phyloP scores from a whole-genome alignment of 2,888 invertebrate genomes.

The Epirrita christyi region DNA sequence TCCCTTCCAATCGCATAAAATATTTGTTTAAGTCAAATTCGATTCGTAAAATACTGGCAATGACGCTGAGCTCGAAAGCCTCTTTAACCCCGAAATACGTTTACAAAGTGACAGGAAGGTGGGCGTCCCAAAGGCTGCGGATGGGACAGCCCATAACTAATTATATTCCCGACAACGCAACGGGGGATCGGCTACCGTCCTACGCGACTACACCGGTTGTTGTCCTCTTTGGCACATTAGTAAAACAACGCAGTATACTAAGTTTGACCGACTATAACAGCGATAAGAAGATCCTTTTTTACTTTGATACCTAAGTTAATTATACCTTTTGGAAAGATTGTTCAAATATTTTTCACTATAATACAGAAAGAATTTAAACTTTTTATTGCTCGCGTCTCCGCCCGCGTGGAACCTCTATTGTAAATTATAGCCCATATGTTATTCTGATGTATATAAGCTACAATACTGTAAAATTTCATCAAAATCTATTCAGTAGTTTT shows the following conservation, averaged over 20 bases:
- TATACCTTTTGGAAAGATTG: no score
- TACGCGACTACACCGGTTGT: conserved; percentile 36
- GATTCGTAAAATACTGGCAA: conserved; percentile 18
- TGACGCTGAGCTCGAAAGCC: conserved; percentile 17
- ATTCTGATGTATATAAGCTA: no score
- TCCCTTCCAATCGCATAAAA: conserved; percentile 20
- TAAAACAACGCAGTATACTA: not conserved
- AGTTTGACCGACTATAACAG: no score
- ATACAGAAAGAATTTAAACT: no score
- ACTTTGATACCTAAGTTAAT: no score
- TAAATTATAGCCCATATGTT: no score
- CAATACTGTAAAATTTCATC: no score
- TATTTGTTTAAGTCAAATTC: conserved; percentile 25
- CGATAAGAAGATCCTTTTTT: not conserved
- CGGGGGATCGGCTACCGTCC: conserved; percentile 43
- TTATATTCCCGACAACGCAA: conserved; percentile 35
- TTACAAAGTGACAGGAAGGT: conserved; percentile 40
- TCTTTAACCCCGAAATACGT: conserved; percentile 32
- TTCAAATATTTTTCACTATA: no score
- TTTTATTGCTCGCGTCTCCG: no score
- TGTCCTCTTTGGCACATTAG: conserved; percentile 6
- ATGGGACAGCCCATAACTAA: conserved; percentile 43
- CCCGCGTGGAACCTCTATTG: no score
- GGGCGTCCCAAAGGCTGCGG: conserved; percentile 41
- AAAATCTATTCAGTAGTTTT: no score